Base-by-base conservation (phyloP, 2,113 vertebrate genomes). In the Puntigrus tetrazona region DNA sequence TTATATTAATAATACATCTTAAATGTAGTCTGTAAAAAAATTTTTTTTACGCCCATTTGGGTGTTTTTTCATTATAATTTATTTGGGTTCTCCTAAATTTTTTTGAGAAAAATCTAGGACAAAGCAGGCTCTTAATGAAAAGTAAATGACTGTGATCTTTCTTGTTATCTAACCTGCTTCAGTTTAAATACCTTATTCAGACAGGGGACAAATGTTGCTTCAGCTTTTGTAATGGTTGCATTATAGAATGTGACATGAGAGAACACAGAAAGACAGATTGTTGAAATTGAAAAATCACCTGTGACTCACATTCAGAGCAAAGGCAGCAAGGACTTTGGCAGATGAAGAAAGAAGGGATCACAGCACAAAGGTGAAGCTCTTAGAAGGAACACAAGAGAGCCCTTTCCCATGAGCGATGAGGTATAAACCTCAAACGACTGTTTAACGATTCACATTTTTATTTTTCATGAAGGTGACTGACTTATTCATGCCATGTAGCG, bases 401-500 rank as follows among this genome's bases (percentile, higher is more conserved):
- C 10, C 25, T 78, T 65, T 45, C 16, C 38, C 36, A 43, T 43
- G n/a, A 82, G 25, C 5, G 10, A 25, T 82, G 47, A 52, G 13
- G 50, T 70, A 72, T 41, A 79, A 61, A 63, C n/a, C 57, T 79
- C 77, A 79, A 63, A 63, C 29, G 18, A 69, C 31, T 47, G 61
- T 67, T 69, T 65, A 69, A 34, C 7, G 2, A 74, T 45, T 74
- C n/a, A 14, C 63, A 18, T 47, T 63, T 63, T 63, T 16, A 20
- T 79, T 79, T 80, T 80, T 80, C 38, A 65, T 65, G 27, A 65
- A 65, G 59, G 67, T 36, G 47, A 70, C 43, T 72, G 34, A 59
- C 69, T 29, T 59, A 38, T 43, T 57, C 31, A 14, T 25, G 27
- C 22, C 41, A 22, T 27, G n/a, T 34, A 38, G 43, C 13, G 4